phyloP scores from a whole-genome alignment of 1,140 invertebrate genomes.

The Drosophila funebris region DNA sequence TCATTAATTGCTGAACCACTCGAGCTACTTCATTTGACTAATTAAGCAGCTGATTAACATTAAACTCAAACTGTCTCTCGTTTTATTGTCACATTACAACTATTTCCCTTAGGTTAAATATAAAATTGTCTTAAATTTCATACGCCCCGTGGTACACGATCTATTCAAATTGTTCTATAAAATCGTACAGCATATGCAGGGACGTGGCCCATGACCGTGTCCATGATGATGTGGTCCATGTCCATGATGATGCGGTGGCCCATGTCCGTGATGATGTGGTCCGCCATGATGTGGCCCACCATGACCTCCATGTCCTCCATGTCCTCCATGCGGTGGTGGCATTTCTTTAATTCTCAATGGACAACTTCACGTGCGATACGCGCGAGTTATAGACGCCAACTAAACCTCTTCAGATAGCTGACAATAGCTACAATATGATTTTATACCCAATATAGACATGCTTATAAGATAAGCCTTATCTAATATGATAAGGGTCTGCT shows the following conservation, averaged over 20 bases:
- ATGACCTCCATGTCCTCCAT: slow-evolving; percentile 12
- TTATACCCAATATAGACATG: slow-evolving; percentile 5
- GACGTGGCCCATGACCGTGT: slow-evolving; percentile 40
- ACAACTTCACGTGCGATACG: neutral
- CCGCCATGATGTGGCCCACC: slow-evolving; percentile 25
- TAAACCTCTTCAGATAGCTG: slow-evolving; percentile 12
- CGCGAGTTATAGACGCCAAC: slow-evolving; percentile 3
- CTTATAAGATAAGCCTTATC: slow-evolving; percentile 32
- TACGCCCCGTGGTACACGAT: neutral
- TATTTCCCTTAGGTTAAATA: neutral
- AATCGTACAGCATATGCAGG: slow-evolving; percentile 61
- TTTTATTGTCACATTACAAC: slow-evolving; percentile 44
- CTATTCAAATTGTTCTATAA: slow-evolving; percentile 24
- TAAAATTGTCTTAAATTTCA: slow-evolving; percentile 34
- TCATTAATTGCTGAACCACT: slow-evolving; percentile 60
- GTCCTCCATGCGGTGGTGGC: slow-evolving; percentile 38
- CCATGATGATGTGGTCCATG: slow-evolving; percentile 57
- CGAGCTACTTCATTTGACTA: slow-evolving; percentile 68
- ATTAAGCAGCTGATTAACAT: slow-evolving; percentile 58
- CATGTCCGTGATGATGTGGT: slow-evolving; percentile 15
- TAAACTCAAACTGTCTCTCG: neutral
- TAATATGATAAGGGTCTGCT: slow-evolving; percentile 11
- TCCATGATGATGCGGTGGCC: slow-evolving; percentile 8
- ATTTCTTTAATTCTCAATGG: neutral
- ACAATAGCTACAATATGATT: neutral